These are phyloP conservation scores for Carettochelys insculpta DNA, from an alignment of 2,113 vertebrate genomes.

Conservation along the genomic window DNA sequence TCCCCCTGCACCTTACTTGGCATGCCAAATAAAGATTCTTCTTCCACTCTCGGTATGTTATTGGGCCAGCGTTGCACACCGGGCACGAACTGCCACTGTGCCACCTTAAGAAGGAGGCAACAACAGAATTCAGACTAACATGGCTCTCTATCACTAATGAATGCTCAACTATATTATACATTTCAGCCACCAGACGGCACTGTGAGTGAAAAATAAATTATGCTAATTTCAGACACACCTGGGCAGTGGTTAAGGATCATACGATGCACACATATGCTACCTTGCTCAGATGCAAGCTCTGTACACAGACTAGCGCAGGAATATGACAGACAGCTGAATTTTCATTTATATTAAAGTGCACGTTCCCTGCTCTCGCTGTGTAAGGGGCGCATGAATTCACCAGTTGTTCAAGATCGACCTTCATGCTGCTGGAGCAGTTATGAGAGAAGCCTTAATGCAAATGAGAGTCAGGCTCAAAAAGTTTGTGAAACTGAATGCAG, in stretches of 20 bases:
- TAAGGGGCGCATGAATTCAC: not conserved
- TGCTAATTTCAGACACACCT: not conserved
- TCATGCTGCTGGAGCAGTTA: not conserved
- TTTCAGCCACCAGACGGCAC: not conserved
- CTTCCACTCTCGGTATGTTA: too few relatives aligned
- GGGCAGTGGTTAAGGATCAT: not conserved
- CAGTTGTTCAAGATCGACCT: not conserved
- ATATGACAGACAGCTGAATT: not conserved
- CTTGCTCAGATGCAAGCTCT: not conserved
- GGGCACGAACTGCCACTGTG: too few relatives aligned
- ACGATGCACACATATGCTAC: not conserved
- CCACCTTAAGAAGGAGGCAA: too few relatives aligned
- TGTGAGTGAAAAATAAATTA: not conserved
- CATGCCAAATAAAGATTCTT: too few relatives aligned
- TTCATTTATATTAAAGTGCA: not conserved
- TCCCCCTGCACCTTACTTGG: too few relatives aligned
- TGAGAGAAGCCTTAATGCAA: not conserved
- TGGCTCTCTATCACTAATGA: too few relatives aligned
- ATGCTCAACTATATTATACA: not conserved
- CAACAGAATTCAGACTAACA: too few relatives aligned
- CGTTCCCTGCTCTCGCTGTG: not conserved
- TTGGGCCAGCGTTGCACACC: too few relatives aligned
- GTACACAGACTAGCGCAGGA: not conserved
- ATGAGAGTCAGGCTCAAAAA: not conserved
- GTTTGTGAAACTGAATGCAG: not conserved